These are phyloP conservation scores for Alloscopus bannaensis DNA, from an alignment of 2,888 invertebrate genomes.

Conservation along the genomic window DNA sequence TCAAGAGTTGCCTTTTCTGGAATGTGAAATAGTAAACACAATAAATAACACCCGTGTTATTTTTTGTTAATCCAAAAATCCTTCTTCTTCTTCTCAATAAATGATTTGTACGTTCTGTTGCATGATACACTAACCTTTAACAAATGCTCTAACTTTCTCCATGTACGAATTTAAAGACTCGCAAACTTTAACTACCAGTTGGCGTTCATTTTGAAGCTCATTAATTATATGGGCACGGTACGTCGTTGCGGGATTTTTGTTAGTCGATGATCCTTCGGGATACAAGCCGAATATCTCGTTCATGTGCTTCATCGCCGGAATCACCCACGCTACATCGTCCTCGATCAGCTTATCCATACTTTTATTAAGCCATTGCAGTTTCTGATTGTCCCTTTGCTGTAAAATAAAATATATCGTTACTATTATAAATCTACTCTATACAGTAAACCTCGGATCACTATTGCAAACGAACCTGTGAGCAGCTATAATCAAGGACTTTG, in stretches of 20 bases:
- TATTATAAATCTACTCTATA: too few relatives aligned
- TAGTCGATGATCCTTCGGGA: constrained; percentile 85
- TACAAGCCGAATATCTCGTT: constrained; percentile 96
- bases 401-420: constrained; percentile 48
- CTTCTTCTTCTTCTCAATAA: too few relatives aligned
- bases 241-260: constrained; percentile 70
- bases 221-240: constrained; percentile 69
- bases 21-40: too few relatives aligned
- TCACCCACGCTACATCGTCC: constrained; percentile 87
- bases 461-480: constrained; percentile 83
- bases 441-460: constrained; percentile 4
- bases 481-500: constrained; percentile 98
- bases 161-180: constrained; percentile 80
- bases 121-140: constrained; percentile 78
- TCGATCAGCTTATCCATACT: constrained; percentile 96
- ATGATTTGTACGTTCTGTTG: too few relatives aligned
- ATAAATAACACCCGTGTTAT: too few relatives aligned
- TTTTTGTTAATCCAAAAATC: too few relatives aligned
- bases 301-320: constrained; percentile 96
- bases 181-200: constrained; percentile 71
- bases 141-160: constrained; percentile 85
- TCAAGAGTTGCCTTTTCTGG: constrained; percentile 86
- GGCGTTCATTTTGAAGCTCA: constrained; percentile 70
- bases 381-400: constrained; percentile 93
- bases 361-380: constrained; percentile 95